Base-by-base conservation (phyloP, 2,888 invertebrate genomes). In the Amitus sp. region DNA sequence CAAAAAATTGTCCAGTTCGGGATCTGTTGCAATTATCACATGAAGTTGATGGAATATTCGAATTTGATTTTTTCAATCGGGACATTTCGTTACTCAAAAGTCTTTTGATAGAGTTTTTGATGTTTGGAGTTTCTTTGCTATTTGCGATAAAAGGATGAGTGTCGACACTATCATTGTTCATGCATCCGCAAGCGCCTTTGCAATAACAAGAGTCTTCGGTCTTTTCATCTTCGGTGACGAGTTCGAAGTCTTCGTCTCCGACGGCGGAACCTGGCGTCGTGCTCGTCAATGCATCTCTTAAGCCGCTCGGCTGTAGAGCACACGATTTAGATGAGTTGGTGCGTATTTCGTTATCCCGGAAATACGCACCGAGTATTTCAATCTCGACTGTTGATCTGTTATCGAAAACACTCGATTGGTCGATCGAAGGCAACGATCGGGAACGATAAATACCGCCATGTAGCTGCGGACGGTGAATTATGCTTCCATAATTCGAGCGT, bases 111-210 rank as follows among this genome's bases (percentile, higher is more conserved):
- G 67, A 43, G 13, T 59, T 61, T 56, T 72, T 71, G 2, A 67
- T 59, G 15, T 40, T 62, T 0, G 45, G 18, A 12, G 37, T 43
- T 19, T 39, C 56, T 39, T 48, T 23, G 13, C 17, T 47, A 18
- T 27, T 18, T 2, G 20, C 20, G 7, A 23, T 18, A 20, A 30
- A 27, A 9, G 30, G 40, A 49, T 10, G 13, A 15, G 40, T 13
- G n/a, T 27, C 18, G 12, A 12, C 12, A 12, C 43, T 33, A 1
- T 42, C 57, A 12, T 57, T 63, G 23, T 34, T 62, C 4, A 71
- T 74, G 48, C 79, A 80, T 1, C 77, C 77, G 52, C 79, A 79
- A 18, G 80, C 79, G 0, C 80, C 79, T 12, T 75, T 74, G 69
- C 80, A 80, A 2, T 63, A 64, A 47, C 78, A 77, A 12, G n/a